phyloP scores from a whole-genome alignment of 2,113 vertebrate species.

The Marcusenius ussheri region DNA sequence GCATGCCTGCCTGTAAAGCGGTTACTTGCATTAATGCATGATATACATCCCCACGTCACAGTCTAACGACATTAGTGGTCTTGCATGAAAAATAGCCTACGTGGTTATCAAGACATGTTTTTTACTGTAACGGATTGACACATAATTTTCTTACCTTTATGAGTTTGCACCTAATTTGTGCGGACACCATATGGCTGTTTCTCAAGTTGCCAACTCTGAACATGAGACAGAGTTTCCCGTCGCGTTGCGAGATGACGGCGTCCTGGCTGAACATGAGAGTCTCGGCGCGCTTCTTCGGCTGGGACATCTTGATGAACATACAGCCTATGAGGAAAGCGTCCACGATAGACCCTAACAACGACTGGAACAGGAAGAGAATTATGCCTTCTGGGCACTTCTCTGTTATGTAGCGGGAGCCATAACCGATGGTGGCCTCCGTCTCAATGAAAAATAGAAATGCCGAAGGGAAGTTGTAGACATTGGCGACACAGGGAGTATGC shows the following conservation, averaged over 20 bases:
- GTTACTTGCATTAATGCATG: not conserved
- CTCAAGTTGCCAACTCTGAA: slow-evolving; percentile 81
- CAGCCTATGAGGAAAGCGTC: slow-evolving; percentile 83
- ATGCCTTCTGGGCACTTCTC: slow-evolving; percentile 82
- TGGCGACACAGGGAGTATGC: slow-evolving; percentile 75
- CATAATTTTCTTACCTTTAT: slow-evolving; percentile 61
- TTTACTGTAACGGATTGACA: not conserved
- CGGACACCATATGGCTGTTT: slow-evolving; percentile 86
- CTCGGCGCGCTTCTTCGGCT: slow-evolving; percentile 82
- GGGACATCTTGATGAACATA: slow-evolving; percentile 90
- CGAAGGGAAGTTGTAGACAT: slow-evolving; percentile 83
- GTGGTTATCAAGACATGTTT: not conserved
- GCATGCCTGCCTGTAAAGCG: not conserved
- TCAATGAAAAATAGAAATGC: slow-evolving; percentile 85
- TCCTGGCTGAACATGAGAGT: slow-evolving; percentile 81
- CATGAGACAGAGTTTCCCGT: slow-evolving; percentile 81
- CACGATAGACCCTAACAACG: slow-evolving; percentile 76
- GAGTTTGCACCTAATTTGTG: slow-evolving; percentile 84
- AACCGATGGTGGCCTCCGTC: slow-evolving; percentile 81
- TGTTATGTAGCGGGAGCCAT: slow-evolving; percentile 76
- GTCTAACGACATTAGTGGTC: not conserved
- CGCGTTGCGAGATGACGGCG: slow-evolving; percentile 74
- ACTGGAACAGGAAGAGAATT: slow-evolving; percentile 81
- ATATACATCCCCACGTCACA: not conserved
- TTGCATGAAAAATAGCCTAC: not conserved